A percentile compares a stretch with the other conserved stretches of the same genome.
Evolutionary conservation across 2,113 vertebrate species (phyloP).

Genomic region (Machaerirhynchus nigripectus): DNA sequence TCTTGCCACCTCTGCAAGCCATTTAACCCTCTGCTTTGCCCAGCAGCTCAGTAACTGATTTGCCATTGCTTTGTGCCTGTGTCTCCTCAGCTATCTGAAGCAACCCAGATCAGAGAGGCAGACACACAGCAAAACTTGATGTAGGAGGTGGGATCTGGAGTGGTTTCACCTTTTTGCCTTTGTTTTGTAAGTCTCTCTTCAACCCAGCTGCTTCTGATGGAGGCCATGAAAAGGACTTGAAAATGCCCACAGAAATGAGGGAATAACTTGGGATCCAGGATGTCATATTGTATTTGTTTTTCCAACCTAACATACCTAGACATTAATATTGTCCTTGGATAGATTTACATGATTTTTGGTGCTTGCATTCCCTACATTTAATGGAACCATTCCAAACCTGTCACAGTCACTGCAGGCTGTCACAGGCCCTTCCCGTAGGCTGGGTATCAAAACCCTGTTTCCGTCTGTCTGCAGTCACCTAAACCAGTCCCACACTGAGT

Average conservation of each 20-base stretch:
- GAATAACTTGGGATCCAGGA: not conserved
- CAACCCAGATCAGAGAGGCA: not conserved
- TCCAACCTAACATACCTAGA: not conserved
- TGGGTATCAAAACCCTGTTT: not conserved
- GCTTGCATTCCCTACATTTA: not conserved
- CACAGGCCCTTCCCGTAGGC: not conserved
- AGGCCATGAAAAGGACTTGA: not conserved
- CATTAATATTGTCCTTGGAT: not conserved
- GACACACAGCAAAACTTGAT: not conserved
- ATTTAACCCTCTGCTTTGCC: not conserved
- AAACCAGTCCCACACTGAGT: not conserved
- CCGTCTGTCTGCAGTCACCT: not conserved
- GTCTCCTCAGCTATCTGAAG: not conserved
- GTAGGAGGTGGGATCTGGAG: not conserved
- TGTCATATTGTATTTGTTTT: not conserved
- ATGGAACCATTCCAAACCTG: not conserved
- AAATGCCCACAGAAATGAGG: not conserved
- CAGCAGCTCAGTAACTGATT: not conserved
- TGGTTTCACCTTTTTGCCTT: not conserved
- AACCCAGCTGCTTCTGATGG: not conserved
- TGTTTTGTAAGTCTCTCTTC: fast-evolving
- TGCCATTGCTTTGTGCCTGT: not conserved
- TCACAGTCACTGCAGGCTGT: not conserved
- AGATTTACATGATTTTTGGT: not conserved
- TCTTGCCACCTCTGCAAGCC: not conserved